Percentiles rank a stretch among this genome's conserved stretches.
phyloP scores from a whole-genome alignment of 1,140 invertebrate genomes.

The Littorina saxatilis region DNA sequence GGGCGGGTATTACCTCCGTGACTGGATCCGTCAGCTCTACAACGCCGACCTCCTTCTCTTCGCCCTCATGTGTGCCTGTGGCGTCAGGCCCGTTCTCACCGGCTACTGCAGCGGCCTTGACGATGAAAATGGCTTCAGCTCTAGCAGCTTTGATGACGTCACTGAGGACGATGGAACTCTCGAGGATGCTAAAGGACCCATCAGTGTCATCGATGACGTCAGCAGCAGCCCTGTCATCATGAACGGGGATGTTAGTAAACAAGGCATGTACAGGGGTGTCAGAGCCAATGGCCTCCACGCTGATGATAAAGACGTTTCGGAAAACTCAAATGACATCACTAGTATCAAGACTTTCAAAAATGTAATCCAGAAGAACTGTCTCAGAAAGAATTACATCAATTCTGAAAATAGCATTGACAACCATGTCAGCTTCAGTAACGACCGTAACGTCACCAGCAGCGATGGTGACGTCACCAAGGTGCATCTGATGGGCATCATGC shows the following conservation, averaged over 20 bases:
- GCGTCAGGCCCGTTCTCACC: slow-evolving; percentile 44
- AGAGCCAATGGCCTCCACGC: no score
- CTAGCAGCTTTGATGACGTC: no score
- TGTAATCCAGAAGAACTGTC: no score
- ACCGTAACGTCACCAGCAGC: no score
- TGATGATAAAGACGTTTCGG: no score
- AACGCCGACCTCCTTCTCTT: slow-evolving; percentile 52
- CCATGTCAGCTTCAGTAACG: neutral
- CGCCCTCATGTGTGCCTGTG: slow-evolving; percentile 51
- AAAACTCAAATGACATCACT: no score
- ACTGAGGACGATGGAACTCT: no score
- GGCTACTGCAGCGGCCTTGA: neutral
- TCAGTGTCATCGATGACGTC: no score
- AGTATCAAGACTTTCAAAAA: no score
- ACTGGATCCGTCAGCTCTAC: slow-evolving; percentile 57
- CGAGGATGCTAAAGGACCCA: no score
- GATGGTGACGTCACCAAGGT: neutral
- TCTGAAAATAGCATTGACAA: no score
- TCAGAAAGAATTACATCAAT: neutral
- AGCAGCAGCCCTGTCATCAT: neutral
- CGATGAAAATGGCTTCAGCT: neutral
- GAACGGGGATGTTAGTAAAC: neutral
- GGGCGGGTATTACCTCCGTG: slow-evolving; percentile 60
- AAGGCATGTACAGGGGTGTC: neutral
- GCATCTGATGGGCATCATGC: slow-evolving; percentile 55